A percentile compares a stretch with the other conserved stretches of the same genome.
Evolutionary conservation across 2,888 invertebrate species (phyloP).

Genomic region (Onchidella celtica): DNA sequence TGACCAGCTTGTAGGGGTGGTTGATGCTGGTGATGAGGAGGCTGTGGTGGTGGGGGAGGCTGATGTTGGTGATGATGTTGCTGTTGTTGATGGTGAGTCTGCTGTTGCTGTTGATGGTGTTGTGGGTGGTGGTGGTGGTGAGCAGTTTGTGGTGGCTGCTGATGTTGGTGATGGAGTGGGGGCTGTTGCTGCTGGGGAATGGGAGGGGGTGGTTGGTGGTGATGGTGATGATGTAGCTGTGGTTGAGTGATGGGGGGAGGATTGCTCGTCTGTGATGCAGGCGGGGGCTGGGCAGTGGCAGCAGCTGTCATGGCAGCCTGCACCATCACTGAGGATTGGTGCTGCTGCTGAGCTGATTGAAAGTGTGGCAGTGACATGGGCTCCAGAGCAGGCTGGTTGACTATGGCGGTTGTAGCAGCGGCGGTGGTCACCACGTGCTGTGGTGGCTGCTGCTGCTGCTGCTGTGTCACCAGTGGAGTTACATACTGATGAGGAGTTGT

Average conservation of each 20-base stretch:
- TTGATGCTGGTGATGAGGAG: constrained; percentile 24
- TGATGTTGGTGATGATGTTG: constrained; percentile 4
- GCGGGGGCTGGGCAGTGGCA: constrained; percentile 17
- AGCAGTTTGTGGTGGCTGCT: background rate
- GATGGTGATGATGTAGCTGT: constrained; percentile 40
- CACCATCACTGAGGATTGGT: constrained; percentile 31
- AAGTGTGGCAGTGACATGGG: constrained; percentile 13
- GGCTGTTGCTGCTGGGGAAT: constrained; percentile 18
- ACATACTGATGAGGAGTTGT: constrained; percentile 34
- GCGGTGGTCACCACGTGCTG: constrained; percentile 23
- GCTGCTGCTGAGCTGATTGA: constrained; percentile 22
- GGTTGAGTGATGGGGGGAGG: constrained; percentile 26
- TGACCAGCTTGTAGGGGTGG: constrained; percentile 15
- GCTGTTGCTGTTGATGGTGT: constrained; percentile 27
- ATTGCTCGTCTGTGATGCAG: constrained; percentile 39
- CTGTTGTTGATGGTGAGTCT: constrained; percentile 17
- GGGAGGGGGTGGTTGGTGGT: constrained; percentile 11
- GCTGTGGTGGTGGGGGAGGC: background rate
- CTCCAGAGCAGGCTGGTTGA: constrained; percentile 14
- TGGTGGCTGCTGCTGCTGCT: constrained; percentile 38
- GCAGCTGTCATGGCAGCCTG: constrained; percentile 12
- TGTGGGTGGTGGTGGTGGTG: constrained; percentile 4
- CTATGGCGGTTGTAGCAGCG: constrained; percentile 9
- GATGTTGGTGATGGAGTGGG: constrained; percentile 20
- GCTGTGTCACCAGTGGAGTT: constrained; percentile 25